Base-by-base conservation (phyloP, 2,888 invertebrate genomes). In the Hermaeophaga mercurialis region DNA sequence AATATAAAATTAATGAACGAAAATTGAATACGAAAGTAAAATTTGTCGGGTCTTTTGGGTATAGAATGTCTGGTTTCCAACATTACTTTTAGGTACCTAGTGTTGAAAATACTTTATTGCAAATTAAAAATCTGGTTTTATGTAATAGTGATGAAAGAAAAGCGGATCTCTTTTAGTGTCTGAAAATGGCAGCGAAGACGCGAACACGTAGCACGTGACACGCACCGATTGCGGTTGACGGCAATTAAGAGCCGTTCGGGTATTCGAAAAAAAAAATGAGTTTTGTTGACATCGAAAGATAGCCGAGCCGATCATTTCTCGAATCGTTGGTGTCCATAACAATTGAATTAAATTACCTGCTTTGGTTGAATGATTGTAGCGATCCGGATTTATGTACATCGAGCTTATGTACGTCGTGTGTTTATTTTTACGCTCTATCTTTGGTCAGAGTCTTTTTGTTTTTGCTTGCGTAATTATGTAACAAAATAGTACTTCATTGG, bases 231-330 rank as follows among this genome's bases (percentile, higher is more conserved):
- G 24, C 12, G 17, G 12, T 41, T 15, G 24, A 12, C 24, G 43
- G 43, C 43, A 43, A 43, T 43, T 43, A 43, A 43, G 43, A 43
- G 24, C 14, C 43, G 43, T 43, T 43, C 12, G 26, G 43, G 24
- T 14, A 24, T 24, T 43, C 43, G 43, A 26, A 43, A 22, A 43
- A 36, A 17, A 36, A 36, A 36, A 36, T 36, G 17, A 17, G 12
- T 36, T 36, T 36, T 36, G 36, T 36, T 11, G 36, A 36, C 36
- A 36, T 15, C 12, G 15, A 36, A 36, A 15, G 17, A 17, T 15
- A 15, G 36, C 17, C 36, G 36, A 36, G 15, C 36, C 36, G 36
- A 36, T 36, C 36, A 36, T 36, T 36, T 36, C 36, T 36, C 15
- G 36, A 36, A 36, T 36, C 17, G 36, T 17, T 17, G 36, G 15